These are phyloP conservation scores for Harpagifer antarcticus DNA, from an alignment of 2,797 vertebrate species.

Conservation along the genomic window DNA sequence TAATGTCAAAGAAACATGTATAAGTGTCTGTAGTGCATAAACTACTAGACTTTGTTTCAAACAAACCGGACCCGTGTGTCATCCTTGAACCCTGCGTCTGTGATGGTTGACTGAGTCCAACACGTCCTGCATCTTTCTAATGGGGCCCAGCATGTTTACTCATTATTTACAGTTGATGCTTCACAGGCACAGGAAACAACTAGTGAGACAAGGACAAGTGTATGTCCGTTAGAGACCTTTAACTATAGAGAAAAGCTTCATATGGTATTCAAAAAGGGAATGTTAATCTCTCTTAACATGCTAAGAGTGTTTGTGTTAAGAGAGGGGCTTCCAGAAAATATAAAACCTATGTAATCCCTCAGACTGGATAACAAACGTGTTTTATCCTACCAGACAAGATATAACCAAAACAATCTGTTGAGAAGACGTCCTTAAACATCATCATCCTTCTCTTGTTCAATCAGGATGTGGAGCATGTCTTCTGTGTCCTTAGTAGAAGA, in stretches of 20 bases:
- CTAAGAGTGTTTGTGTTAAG: conserved; percentile 6
- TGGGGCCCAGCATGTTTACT: conserved; percentile 38
- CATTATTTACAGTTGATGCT: conserved; percentile 76
- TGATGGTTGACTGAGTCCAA: conserved; percentile 43
- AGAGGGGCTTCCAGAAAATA: background rate
- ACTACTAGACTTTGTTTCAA: background rate
- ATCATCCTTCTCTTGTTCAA: background rate
- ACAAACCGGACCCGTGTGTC: background rate
- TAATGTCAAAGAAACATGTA: background rate
- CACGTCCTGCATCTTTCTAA: conserved; percentile 52
- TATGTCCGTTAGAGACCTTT: background rate
- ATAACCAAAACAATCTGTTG: background rate
- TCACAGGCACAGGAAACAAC: conserved; percentile 42
- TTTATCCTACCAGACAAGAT: background rate
- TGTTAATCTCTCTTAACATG: conserved; percentile 6
- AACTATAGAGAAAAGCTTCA: background rate
- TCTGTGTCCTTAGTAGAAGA: background rate
- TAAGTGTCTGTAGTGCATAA: background rate
- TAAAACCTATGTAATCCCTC: background rate
- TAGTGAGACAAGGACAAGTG: background rate
- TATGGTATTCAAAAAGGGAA: background rate
- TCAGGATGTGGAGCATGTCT: background rate
- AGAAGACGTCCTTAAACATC: background rate
- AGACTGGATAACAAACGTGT: background rate
- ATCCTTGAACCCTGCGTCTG: conserved; percentile 1